A percentile compares a stretch with the other conserved stretches of the same genome.
Conservation (phyloP, 2,113 vertebrate species). For the Numenius arquata region DNA sequence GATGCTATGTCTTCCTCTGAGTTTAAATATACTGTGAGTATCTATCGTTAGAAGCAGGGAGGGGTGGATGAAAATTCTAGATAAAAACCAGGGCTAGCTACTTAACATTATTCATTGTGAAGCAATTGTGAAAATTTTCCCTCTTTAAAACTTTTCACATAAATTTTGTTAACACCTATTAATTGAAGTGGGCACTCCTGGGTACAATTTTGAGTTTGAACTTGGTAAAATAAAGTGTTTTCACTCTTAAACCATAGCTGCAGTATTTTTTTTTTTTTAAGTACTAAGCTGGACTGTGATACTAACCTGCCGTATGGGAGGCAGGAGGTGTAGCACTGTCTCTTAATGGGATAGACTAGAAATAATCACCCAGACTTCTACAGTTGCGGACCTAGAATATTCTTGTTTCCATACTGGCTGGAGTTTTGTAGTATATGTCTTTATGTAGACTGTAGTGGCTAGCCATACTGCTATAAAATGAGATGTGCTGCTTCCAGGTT, state of each 20-base stretch:
- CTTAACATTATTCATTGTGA: not conserved
- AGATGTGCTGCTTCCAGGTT: not conserved
- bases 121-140: not conserved
- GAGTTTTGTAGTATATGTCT: not conserved
- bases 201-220: not conserved
- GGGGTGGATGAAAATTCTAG: not conserved
- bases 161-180: not conserved
- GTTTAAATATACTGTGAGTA: not conserved
- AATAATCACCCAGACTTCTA: not conserved
- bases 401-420: not conserved
- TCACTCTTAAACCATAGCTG: not conserved
- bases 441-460: not conserved
- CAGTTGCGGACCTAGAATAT: not conserved
- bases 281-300: not conserved
- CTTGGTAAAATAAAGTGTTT: slow-evolving; percentile 1
- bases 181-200: not conserved
- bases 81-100: not conserved
- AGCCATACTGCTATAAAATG: not conserved
- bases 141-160: not conserved
- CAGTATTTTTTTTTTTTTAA: not conserved
- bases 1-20: not conserved
- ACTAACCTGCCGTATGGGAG: not conserved
- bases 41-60: not conserved
- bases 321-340: not conserved
- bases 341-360: not conserved